A percentile compares a stretch with the other conserved stretches of the same genome.
phyloP scores from a whole-genome alignment of 2,797 vertebrate genomes.

The Catharus ustulatus region DNA sequence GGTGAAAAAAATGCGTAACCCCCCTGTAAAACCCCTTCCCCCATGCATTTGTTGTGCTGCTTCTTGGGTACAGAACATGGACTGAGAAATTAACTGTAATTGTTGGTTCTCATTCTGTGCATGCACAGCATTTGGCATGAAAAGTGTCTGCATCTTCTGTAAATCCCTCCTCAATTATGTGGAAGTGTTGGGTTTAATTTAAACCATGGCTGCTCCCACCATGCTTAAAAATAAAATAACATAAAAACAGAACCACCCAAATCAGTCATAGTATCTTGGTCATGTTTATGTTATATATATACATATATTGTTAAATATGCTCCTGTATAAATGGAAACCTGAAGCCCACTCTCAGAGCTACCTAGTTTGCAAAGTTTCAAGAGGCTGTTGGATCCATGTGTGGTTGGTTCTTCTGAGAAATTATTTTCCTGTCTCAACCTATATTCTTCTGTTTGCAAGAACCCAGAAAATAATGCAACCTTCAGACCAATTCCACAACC shows the following conservation, averaged over 20 bases:
- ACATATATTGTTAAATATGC: neutral
- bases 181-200: slow-evolving; percentile 23
- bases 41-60: neutral
- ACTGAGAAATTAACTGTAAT: neutral
- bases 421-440: neutral
- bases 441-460: neutral
- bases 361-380: neutral
- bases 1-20: neutral
- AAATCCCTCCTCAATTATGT: slow-evolving; percentile 11
- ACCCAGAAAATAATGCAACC: neutral
- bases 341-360: neutral
- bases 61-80: neutral
- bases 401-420: neutral
- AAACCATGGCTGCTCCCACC: neutral
- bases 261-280: neutral
- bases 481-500: neutral
- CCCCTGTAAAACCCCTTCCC: neutral
- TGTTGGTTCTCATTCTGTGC: neutral
- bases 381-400: neutral
- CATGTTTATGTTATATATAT: neutral
- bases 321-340: neutral
- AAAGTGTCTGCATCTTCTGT: neutral
- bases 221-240: slow-evolving; percentile 37
- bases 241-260: slow-evolving; percentile 8
- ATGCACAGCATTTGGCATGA: neutral